These are phyloP conservation scores for Folsomia manolachei DNA, from an alignment of 2,888 invertebrate genomes.

Conservation along the genomic window DNA sequence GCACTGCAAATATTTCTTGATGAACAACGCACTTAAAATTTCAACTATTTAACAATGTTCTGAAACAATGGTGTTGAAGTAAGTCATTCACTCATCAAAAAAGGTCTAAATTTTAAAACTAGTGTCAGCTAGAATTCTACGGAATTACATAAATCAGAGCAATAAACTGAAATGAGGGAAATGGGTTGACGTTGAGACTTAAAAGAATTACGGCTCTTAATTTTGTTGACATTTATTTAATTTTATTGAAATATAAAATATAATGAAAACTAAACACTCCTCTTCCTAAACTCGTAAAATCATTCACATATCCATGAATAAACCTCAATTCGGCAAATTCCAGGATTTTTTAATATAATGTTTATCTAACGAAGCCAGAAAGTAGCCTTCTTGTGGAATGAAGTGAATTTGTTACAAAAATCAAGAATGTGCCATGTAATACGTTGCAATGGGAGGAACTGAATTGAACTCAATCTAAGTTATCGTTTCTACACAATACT, in stretches of 20 bases:
- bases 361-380: neutral
- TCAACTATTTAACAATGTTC: neutral
- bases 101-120: neutral
- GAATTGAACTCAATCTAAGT: neutral
- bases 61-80: neutral
- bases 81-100: too few species aligned
- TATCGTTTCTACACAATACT: too few species aligned
- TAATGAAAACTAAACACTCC: neutral
- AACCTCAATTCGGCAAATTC: conserved; percentile 8
- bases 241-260: conserved; percentile 3
- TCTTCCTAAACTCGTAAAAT: neutral
- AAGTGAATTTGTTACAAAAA: neutral
- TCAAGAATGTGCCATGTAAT: neutral
- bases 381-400: too few species aligned
- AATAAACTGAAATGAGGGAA: conserved; percentile 18
- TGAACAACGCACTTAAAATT: conserved; percentile 8
- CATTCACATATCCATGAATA: too few species aligned
- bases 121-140: neutral
- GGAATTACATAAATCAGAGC: conserved; percentile 1
- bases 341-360: neutral
- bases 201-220: neutral
- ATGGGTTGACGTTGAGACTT: neutral
- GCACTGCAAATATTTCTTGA: conserved; percentile 4
- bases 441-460: neutral
- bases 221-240: neutral